A percentile compares a stretch with the other conserved stretches of the same genome.
Evolutionary conservation across 2,888 invertebrate species (phyloP).

Genomic region (Bimastos eiseni): DNA sequence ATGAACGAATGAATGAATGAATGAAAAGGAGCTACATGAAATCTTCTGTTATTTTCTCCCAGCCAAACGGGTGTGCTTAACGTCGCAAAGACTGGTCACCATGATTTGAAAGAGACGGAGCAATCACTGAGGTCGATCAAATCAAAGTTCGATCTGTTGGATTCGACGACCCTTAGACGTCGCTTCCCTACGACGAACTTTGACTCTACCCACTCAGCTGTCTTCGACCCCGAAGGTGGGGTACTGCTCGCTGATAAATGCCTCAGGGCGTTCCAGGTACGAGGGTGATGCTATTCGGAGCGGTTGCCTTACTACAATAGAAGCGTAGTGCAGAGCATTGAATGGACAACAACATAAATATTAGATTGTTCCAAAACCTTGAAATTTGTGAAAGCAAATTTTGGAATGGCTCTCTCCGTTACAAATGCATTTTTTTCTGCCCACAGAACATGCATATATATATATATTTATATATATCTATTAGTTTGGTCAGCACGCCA

Average conservation of each 20-base stretch:
- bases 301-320: neutral
- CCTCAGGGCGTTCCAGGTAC: slow-evolving; percentile 54
- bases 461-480: too few species aligned
- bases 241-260: slow-evolving; percentile 53
- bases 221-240: slow-evolving; percentile 53
- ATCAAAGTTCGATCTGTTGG: slow-evolving; percentile 46
- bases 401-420: too few species aligned
- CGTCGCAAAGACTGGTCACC: slow-evolving; percentile 43
- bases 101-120: slow-evolving; percentile 39
- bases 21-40: too few species aligned
- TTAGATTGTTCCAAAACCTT: too few species aligned
- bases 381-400: too few species aligned
- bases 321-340: too few species aligned
- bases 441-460: too few species aligned
- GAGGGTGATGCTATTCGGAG: neutral
- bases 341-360: too few species aligned
- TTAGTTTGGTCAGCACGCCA: too few species aligned
- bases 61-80: slow-evolving; percentile 51
- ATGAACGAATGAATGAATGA: too few species aligned
- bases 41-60: slow-evolving; percentile 8
- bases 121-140: slow-evolving; percentile 41
- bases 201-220: slow-evolving; percentile 44
- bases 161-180: slow-evolving; percentile 37
- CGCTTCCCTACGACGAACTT: slow-evolving; percentile 49
- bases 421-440: too few species aligned